phyloP scores from a whole-genome alignment of 2,797 vertebrate species.

The Anomalospiza imberbis region DNA sequence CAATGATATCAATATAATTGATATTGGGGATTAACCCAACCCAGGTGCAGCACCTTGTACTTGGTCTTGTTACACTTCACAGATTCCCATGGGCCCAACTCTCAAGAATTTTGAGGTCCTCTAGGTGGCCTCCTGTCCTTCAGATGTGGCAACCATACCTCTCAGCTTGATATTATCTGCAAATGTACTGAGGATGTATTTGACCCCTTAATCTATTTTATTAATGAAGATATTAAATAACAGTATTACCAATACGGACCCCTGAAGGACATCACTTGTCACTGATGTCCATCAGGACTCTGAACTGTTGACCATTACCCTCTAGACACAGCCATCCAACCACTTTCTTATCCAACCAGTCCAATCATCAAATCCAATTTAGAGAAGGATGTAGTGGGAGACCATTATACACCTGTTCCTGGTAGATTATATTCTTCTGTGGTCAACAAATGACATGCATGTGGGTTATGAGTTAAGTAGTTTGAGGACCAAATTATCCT shows the following conservation, averaged over 20 bases:
- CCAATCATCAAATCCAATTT: background rate
- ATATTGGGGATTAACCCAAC: background rate
- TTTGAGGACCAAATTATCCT: background rate
- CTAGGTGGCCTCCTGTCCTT: background rate
- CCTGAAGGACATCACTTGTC: background rate
- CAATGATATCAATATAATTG: background rate
- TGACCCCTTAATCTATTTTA: accelerated
- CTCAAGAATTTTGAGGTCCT: background rate
- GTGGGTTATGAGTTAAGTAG: background rate
- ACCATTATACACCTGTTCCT: background rate
- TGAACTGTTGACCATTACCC: background rate
- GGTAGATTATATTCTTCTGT: background rate
- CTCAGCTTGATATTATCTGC: background rate
- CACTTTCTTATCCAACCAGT: background rate
- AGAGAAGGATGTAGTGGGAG: background rate
- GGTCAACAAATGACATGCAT: background rate
- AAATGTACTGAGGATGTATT: background rate
- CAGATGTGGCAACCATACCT: background rate
- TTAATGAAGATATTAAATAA: background rate
- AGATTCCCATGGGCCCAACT: too few relatives aligned
- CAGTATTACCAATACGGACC: accelerated
- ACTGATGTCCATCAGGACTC: background rate
- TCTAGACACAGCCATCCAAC: background rate
- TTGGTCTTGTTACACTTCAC: background rate
- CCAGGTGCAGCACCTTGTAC: background rate